Evolutionary conservation across 2,113 vertebrate species (phyloP), one percentile per base, ranked within the genome.

Genomic region (Elephas maximus): DNA sequence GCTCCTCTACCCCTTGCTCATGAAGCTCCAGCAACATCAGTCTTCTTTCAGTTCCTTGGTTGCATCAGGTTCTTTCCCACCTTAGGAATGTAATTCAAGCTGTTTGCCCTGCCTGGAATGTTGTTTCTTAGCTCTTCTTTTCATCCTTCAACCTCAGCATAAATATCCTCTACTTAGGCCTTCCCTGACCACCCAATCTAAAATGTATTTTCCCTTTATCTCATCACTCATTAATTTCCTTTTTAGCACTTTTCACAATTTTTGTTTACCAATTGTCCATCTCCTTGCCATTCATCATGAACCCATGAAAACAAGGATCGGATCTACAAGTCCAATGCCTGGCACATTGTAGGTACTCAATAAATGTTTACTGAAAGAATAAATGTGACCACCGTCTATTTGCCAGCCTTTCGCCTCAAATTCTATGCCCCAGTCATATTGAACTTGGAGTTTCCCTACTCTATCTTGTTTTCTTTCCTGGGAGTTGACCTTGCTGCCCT

Each of bases 201-300:
- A 93, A 93, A 96, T 63, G 37, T 45, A 4, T 93, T 78, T 63
- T 77, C 33, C 28, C 15, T 74, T 91, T 91, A 60, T 73, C 14
- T 76, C 14, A 63, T 91, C 23, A 74, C 37, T 30, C 24, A 26
- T 60, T 86, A 80, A 77, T 88, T 83, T 62, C 23, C 2, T 44
- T 84, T 63, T 93, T 89, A 80, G 44, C 33, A 73, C 51, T 86
- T 71, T 69, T 81, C 62, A 62, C 57, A 51, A 28, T 41, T 73
- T 90, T 80, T 77, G n/a, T 41, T 41, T 78, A 60, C 45, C 51
- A 65, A 6, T 76, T 76, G 48, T 85, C 28, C 63, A 26, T 53
- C n/a, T 86, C 41, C 94, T 67, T 65, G 48, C 20, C 63, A 77
- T 94, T 81, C 45, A 88, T 77, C 62, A 20, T 63, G 63, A 94